These are phyloP conservation scores for Emydoidea blandingii DNA, from an alignment of 2,797 vertebrate species.

Conservation along the genomic window DNA sequence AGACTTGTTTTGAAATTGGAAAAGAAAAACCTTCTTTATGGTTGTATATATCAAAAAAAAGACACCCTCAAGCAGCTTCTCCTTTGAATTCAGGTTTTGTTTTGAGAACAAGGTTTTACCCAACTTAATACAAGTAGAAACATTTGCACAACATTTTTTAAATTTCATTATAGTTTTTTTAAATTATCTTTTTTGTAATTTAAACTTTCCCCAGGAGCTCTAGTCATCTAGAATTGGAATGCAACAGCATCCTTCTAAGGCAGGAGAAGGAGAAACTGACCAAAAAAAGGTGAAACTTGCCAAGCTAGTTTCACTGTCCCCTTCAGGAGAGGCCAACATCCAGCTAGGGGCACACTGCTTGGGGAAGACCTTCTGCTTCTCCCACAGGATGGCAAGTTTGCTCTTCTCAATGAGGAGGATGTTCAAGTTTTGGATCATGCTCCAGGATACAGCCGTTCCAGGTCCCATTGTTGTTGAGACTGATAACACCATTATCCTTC, in stretches of 20 bases:
- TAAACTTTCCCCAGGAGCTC: background rate
- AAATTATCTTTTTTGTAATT: background rate
- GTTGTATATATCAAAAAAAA: slow-evolving; percentile 61
- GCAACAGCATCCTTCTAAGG: background rate
- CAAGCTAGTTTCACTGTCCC: background rate
- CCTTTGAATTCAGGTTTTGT: slow-evolving; percentile 27
- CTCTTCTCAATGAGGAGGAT: slow-evolving; percentile 91
- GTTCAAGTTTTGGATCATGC: slow-evolving; percentile 92
- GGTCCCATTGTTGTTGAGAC: slow-evolving; percentile 96
- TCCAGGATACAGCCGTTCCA: slow-evolving; percentile 92
- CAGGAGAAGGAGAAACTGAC: slow-evolving; percentile 20
- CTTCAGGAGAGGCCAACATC: slow-evolving; percentile 87
- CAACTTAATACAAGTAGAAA: slow-evolving; percentile 37
- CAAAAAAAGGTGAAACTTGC: slow-evolving; percentile 25
- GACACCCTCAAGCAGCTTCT: slow-evolving; percentile 71
- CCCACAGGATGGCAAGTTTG: slow-evolving; percentile 86
- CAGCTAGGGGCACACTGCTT: slow-evolving; percentile 92
- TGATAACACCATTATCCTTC: slow-evolving; percentile 89
- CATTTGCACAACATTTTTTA: slow-evolving; percentile 61
- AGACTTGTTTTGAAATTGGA: slow-evolving; percentile 67
- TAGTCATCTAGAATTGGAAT: background rate
- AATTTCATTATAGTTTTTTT: slow-evolving; percentile 25
- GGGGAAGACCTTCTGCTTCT: slow-evolving; percentile 91
- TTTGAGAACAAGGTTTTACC: slow-evolving; percentile 49
- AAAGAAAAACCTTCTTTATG: slow-evolving; percentile 64